Evolutionary conservation across 2,888 invertebrate species (phyloP), one percentile per base, ranked within the genome.

Genomic region (Apeira syringaria): DNA sequence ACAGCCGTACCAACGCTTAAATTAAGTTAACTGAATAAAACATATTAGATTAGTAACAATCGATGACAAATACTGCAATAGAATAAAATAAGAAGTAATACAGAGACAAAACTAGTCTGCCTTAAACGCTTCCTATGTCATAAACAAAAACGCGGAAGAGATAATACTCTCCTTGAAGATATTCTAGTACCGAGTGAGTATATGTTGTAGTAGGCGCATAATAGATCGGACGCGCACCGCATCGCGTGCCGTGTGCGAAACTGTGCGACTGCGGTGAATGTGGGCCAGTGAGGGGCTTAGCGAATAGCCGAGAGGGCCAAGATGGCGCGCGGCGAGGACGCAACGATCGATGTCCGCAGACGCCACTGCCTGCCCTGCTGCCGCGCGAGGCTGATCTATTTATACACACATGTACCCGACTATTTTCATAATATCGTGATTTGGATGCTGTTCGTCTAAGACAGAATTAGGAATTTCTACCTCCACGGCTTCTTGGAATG

Each of bases 291-390:
- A 80, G 83, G 83, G 81, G 84, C 73, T 73, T 62, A 68, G 74
- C 69, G 74, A 68, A 77, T 64, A 74, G 74, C 79, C 63, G 86
- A 73, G 82, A 83, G 84, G 85, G 86, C 86, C 85, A 88, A 88
- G 87, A 88, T 88, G 88, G 88, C n/a, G n/a, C n/a, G n/a, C 87
- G 84, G 80, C 83, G 84, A 80, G 85, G 86, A 86, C 87, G 85
- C 83, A 79, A 72, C 88, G 88, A 87, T 87, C 88, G 87, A 88
- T 88, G 87, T 80, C 78, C 83, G 80, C 78, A 87, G 87, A 86
- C 87, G 83, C 77, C 33, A 24, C 27, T 22, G 28, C 28, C 72
- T 79, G 74, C 17, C 8, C 22, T 72, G 80, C 73, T 11, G 31
- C 20, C 49, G 72, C 84, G 77, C 80, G 81, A 82, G 77, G 79